Conservation (phyloP, 1,140 invertebrate species). For the Hetaerina americana region DNA sequence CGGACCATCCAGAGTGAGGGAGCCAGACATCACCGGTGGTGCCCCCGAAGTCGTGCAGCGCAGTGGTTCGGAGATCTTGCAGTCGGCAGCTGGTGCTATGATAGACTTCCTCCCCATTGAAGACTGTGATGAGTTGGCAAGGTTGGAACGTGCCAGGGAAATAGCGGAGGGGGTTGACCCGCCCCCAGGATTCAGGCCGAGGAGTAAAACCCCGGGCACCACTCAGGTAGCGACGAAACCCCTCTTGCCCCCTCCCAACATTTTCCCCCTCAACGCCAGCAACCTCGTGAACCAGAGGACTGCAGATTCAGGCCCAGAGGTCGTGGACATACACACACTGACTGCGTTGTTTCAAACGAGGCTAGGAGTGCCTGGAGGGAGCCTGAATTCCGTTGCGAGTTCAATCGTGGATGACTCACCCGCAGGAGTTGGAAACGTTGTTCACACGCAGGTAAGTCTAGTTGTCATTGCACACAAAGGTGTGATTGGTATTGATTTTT, state of each 20-base stretch:
- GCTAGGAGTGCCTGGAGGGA: slow-evolving; percentile 34
- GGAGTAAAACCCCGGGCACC: not conserved
- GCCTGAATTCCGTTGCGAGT: slow-evolving; percentile 34
- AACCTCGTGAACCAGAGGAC: slow-evolving; percentile 16
- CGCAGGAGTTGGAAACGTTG: slow-evolving; percentile 24
- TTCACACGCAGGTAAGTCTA: slow-evolving; percentile 60
- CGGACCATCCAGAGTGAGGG: slow-evolving; percentile 4
- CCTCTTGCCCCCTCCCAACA: not conserved
- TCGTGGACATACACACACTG: slow-evolving; percentile 43
- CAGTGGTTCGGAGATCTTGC: slow-evolving; percentile 31
- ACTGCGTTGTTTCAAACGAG: slow-evolving; percentile 44
- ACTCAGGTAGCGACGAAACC: not conserved
- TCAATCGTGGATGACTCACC: slow-evolving; percentile 26
- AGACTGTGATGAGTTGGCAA: slow-evolving; percentile 57
- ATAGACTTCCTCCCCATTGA: slow-evolving; percentile 33
- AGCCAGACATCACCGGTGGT: not conserved
- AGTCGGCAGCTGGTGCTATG: slow-evolving; percentile 20
- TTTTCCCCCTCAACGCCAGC: not conserved
- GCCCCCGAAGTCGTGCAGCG: slow-evolving; percentile 15
- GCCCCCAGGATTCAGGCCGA: slow-evolving; percentile 31
- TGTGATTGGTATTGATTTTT: not conserved
- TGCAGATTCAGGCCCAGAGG: slow-evolving; percentile 39
- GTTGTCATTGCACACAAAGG: not conserved
- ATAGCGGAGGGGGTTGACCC: slow-evolving; percentile 63
- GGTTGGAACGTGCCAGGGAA: slow-evolving; percentile 53